These are phyloP conservation scores for Cyanoderma ruficeps DNA, from an alignment of 2,113 vertebrate species.

Conservation along the genomic window DNA sequence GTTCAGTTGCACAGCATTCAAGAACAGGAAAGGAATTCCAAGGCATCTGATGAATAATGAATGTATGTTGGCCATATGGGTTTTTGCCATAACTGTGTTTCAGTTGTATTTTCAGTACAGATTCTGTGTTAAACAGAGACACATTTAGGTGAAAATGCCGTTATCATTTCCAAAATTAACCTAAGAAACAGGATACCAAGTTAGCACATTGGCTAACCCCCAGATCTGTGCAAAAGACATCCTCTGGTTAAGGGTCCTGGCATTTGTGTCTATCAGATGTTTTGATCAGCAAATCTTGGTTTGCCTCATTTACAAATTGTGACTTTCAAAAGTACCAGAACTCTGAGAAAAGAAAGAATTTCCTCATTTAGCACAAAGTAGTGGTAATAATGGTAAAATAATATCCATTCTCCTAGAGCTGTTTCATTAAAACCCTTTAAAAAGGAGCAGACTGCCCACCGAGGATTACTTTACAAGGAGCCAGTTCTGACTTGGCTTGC, in stretches of 20 bases:
- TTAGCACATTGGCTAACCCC: neutral
- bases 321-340: neutral
- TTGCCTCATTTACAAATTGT: neutral
- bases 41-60: neutral
- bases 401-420: neutral
- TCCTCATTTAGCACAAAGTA: neutral
- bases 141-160: neutral
- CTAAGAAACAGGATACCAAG: neutral
- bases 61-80: neutral
- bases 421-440: neutral
- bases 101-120: neutral
- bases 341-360: neutral
- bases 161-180: neutral
- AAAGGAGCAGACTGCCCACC: rapidly evolving
- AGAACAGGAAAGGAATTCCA: neutral
- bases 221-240: neutral
- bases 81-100: neutral
- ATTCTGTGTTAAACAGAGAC: neutral
- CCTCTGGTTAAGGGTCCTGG: neutral
- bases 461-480: neutral
- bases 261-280: neutral
- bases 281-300: neutral
- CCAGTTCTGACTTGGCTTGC: neutral
- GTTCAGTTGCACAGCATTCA: neutral
- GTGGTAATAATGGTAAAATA: neutral